Percentiles rank a stretch among this genome's conserved stretches.
phyloP scores from a whole-genome alignment of 2,113 vertebrate species.

The Hassar affinis region DNA sequence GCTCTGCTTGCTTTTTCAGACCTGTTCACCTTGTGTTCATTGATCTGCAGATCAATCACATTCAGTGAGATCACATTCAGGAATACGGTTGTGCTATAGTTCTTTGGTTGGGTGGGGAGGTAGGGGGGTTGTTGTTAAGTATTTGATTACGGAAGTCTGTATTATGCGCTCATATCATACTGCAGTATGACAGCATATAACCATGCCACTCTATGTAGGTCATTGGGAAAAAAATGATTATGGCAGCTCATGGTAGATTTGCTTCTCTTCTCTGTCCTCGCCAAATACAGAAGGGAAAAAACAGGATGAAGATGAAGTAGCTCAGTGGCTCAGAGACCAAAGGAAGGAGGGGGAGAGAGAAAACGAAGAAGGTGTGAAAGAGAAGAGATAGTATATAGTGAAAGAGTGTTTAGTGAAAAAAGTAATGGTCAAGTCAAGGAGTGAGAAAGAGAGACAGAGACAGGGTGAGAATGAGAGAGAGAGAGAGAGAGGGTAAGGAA shows the following conservation, averaged over 20 bases:
- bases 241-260: conserved; percentile 57
- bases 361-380: neutral
- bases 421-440: neutral
- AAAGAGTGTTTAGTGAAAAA: neutral
- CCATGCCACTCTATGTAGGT: conserved; percentile 65
- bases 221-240: conserved; percentile 54
- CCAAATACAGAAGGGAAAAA: neutral
- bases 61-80: conserved; percentile 18
- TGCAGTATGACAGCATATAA: conserved; percentile 60
- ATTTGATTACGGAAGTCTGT: conserved; percentile 60
- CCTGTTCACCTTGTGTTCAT: conserved; percentile 38
- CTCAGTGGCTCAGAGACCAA: neutral
- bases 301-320: conserved; percentile 6
- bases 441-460: conserved; percentile 1
- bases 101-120: neutral
- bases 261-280: neutral
- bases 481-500: neutral
- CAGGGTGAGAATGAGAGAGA: neutral
- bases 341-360: neutral
- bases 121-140: neutral
- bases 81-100: conserved; percentile 29
- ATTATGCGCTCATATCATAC: conserved; percentile 61
- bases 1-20: conserved; percentile 39
- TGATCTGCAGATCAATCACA: conserved; percentile 41
- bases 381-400: neutral